Base-by-base conservation (phyloP, 2,888 invertebrate species). In the Neoaliturus tenellus region DNA sequence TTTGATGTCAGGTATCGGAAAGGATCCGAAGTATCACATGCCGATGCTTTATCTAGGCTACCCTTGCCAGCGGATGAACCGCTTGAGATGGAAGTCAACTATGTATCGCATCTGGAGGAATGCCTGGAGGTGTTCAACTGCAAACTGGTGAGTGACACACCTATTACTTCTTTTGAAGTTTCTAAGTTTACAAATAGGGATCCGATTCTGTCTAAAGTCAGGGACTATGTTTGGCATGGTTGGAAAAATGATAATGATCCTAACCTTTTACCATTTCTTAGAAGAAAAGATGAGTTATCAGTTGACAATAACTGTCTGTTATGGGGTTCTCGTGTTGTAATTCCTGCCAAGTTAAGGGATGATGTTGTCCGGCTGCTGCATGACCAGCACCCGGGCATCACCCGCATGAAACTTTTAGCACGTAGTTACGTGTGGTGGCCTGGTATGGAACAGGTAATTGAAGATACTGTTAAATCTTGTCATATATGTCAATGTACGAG, bases 31-130 rank as follows among this genome's bases (percentile, higher is more conserved):
- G 62, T 62, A 33, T 35, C 48, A 17, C 23, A 81, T 62, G 62
- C 81, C 0, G 69, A 81, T 62, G 81, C 81, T 20, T 31, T 81
- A 23, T 81, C 81, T 12, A 12, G 81, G 17, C 39, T 81, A 41
- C 81, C 81, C 25, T 41, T 69, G 17, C 39, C 58, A 0, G 20
- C 39, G 0, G 4, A 39, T 3, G 20, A 55, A 23, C 12, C 25
- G 5, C 20, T 55, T 23, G 55, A 55, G 55, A 1, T 55, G 14
- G 55, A 55, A 23, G 55, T 23, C 25, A 55, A 55, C 12, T 55
- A 23, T 55, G 20, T 55, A 23, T 55, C 55, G 5, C 55, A 20
- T 23, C 5, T 6, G 3, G 55, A 55, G 6, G 8, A 2, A 23
- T 55, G 55, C 23, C 8, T 5, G 5, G 55, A 55, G 25, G 8